phyloP scores from a whole-genome alignment of 1,140 invertebrate species.

The Harpegnathos saltator region DNA sequence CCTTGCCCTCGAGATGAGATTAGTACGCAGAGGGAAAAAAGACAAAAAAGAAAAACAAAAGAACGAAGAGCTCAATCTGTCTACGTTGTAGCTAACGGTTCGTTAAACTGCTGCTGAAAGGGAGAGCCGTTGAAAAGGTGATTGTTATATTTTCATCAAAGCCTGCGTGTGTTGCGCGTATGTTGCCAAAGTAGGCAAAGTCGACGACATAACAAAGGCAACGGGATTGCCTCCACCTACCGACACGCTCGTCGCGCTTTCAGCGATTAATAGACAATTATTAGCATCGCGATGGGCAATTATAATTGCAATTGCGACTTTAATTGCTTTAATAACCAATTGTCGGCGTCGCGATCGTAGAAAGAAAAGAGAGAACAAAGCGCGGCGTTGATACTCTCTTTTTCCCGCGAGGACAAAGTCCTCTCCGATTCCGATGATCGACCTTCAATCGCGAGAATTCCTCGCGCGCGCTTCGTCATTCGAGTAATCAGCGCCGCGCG shows the following conservation, averaged over 20 bases:
- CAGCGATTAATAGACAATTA: background rate
- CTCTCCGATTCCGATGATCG: too few species aligned
- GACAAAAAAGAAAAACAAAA: conserved; percentile 6
- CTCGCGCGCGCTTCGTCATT: too few species aligned
- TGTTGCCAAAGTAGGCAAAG: background rate
- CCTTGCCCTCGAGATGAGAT: conserved; percentile 49
- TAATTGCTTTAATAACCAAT: too few species aligned
- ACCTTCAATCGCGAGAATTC: too few species aligned
- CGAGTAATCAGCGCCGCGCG: too few species aligned
- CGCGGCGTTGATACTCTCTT: too few species aligned
- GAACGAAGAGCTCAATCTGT: conserved; percentile 42
- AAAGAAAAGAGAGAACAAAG: too few species aligned
- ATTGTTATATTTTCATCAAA: background rate
- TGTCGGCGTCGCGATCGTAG: too few species aligned
- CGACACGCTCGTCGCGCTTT: background rate
- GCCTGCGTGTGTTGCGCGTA: too few species aligned
- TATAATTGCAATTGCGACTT: background rate
- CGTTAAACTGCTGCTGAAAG: conserved; percentile 42
- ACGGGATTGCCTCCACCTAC: background rate
- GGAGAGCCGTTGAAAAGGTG: conserved; percentile 30
- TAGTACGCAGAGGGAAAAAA: conserved; percentile 20
- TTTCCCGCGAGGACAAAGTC: too few species aligned
- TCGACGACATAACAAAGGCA: background rate
- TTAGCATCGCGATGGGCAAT: background rate
- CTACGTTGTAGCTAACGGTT: conserved; percentile 44